phyloP scores from a whole-genome alignment of 2,888 invertebrate species.

The Acleris holmiana region DNA sequence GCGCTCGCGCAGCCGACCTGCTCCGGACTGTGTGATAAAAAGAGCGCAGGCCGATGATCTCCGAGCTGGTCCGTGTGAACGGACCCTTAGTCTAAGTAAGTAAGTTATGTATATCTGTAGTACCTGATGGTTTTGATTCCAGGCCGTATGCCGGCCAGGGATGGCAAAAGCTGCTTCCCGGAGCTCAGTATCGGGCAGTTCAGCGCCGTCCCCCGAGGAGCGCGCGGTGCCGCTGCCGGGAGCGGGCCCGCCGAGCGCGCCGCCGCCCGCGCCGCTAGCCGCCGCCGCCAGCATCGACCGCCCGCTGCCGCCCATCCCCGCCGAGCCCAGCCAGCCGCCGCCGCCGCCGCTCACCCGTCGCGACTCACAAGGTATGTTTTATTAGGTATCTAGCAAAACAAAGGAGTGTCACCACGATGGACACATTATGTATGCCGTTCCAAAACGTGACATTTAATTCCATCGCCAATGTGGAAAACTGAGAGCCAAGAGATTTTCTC shows the following conservation, averaged over 20 bases:
- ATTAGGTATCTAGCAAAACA: background rate
- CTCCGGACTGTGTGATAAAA: no score
- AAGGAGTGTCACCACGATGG: background rate
- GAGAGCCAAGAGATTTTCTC: no score
- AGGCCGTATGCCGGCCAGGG: conserved; percentile 78
- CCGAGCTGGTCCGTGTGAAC: no score
- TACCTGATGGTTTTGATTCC: conserved; percentile 37
- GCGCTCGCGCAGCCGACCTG: no score
- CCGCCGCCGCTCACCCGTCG: conserved; percentile 83
- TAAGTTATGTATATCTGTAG: background rate
- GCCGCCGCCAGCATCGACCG: conserved; percentile 78
- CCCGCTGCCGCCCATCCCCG: conserved; percentile 86
- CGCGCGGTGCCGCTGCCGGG: conserved; percentile 54
- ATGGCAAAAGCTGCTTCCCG: conserved; percentile 73
- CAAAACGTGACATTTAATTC: no score
- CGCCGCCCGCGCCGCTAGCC: conserved; percentile 72
- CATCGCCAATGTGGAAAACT: no score
- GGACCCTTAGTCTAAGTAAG: no score
- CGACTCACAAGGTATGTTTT: conserved; percentile 87
- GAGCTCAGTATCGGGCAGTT: conserved; percentile 80
- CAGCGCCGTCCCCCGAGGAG: conserved; percentile 77
- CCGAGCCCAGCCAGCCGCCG: conserved; percentile 77
- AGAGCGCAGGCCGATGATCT: no score
- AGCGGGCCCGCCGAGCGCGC: conserved; percentile 69
- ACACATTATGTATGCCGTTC: no score